Conservation (phyloP, 2,113 vertebrate species). For the Chaenocephalus aceratus region DNA sequence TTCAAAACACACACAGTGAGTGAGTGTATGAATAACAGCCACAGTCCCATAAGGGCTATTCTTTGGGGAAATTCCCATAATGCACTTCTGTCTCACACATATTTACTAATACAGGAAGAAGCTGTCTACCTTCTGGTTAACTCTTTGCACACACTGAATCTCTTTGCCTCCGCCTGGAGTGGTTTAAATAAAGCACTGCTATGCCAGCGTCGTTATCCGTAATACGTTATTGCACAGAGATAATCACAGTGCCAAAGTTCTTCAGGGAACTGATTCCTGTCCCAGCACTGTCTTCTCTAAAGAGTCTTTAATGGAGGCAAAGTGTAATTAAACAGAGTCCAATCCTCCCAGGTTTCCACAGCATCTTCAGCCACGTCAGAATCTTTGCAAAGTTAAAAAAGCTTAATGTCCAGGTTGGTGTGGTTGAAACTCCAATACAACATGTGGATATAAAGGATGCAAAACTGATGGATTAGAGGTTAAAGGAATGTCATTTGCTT, state of each 20-base stretch:
- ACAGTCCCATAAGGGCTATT: slow-evolving; percentile 14
- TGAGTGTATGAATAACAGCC: slow-evolving; percentile 13
- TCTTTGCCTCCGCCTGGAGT: not conserved
- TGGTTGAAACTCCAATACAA: not conserved
- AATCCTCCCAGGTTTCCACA: slow-evolving; percentile 37
- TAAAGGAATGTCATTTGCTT: not conserved
- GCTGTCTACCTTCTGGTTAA: not conserved
- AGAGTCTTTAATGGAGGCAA: slow-evolving; percentile 53
- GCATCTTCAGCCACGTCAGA: slow-evolving; percentile 27
- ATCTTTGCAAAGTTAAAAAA: slow-evolving; percentile 19
- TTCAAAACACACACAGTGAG: slow-evolving; percentile 3
- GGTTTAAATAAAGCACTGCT: slow-evolving; percentile 27
- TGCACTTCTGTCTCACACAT: slow-evolving; percentile 3
- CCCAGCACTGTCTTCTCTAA: slow-evolving; percentile 51
- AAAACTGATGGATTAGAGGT: not conserved
- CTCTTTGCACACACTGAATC: not conserved
- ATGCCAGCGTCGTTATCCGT: slow-evolving; percentile 27
- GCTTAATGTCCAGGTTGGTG: not conserved
- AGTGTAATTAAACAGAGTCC: slow-evolving; percentile 68
- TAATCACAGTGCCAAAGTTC: slow-evolving; percentile 59
- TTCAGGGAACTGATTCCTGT: slow-evolving; percentile 53
- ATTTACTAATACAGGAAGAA: slow-evolving; percentile 2
- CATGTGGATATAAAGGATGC: not conserved
- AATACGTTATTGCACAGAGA: slow-evolving; percentile 40
- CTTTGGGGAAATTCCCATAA: slow-evolving; percentile 37